Percentiles rank a stretch among this genome's conserved stretches.
phyloP scores from a whole-genome alignment of 2,113 vertebrate species.

The Proterorhinus semilunaris region DNA sequence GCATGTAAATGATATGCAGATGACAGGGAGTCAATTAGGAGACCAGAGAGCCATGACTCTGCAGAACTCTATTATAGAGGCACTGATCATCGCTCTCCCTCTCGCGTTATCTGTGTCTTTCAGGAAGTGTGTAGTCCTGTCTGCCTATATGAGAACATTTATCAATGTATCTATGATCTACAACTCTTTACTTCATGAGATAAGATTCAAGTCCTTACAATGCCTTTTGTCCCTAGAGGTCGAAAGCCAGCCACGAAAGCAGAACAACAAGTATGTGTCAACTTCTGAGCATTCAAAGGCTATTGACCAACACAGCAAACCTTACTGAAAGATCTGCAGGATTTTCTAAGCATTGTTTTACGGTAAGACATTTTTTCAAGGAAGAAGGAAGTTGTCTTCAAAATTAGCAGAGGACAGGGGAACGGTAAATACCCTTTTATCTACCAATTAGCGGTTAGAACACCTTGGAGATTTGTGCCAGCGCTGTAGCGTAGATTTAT shows the following conservation, averaged over 20 bases:
- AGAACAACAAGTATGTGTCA: too few species aligned
- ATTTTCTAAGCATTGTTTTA: not conserved
- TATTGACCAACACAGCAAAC: too few species aligned
- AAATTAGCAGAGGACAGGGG: too few species aligned
- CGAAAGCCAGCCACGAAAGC: too few species aligned
- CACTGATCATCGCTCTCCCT: conserved; percentile 41
- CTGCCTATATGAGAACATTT: not conserved
- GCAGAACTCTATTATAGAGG: conserved; percentile 56
- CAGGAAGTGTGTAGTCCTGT: not conserved
- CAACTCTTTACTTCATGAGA: not conserved
- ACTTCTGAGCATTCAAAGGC: too few species aligned
- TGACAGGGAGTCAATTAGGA: conserved; percentile 65
- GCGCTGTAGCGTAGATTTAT: not conserved
- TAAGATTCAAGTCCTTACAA: not conserved
- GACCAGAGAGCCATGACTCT: conserved; percentile 57
- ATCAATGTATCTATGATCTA: not conserved
- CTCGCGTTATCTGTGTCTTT: not conserved
- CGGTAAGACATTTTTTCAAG: not conserved
- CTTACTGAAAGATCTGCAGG: not conserved
- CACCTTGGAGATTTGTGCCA: not conserved
- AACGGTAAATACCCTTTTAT: not conserved
- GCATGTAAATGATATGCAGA: conserved; percentile 70
- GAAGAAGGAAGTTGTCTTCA: not conserved
- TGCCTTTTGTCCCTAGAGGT: not conserved
- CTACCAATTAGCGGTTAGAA: not conserved